Percentiles rank a stretch among this genome's conserved stretches.
Conservation (phyloP, 2,797 vertebrate genomes). For the Muscicapa comitata region DNA sequence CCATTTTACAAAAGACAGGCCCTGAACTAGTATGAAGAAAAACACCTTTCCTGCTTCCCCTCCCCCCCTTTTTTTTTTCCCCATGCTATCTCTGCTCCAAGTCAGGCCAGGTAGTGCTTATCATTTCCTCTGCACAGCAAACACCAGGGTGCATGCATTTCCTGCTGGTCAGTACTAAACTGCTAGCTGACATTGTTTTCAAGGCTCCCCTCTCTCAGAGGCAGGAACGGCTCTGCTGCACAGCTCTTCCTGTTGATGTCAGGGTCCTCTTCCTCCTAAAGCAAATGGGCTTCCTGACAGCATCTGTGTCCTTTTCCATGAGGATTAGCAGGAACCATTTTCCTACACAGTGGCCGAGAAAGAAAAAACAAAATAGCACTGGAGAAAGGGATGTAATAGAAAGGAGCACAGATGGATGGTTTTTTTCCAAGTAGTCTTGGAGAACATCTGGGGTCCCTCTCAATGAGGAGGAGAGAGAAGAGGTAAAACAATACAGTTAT, state of each 20-base stretch:
- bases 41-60: background rate
- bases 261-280: constrained; percentile 75
- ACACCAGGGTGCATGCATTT: constrained; percentile 68
- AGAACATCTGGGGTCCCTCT: background rate
- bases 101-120: constrained; percentile 75
- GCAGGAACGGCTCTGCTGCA: constrained; percentile 53
- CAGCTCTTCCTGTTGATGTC: constrained; percentile 82
- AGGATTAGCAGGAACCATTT: constrained; percentile 39
- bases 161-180: constrained; percentile 66
- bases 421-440: background rate
- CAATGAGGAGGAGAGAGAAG: background rate
- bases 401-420: background rate
- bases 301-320: constrained; percentile 71
- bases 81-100: constrained; percentile 40
- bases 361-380: background rate
- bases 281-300: constrained; percentile 73
- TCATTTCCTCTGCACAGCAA: constrained; percentile 67
- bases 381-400: background rate
- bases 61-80: background rate
- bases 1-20: constrained; percentile 35
- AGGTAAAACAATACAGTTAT: background rate
- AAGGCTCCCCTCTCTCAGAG: constrained; percentile 63
- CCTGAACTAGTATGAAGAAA: constrained; percentile 27
- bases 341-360: background rate
- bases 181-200: constrained; percentile 76